Evolutionary conservation across 2,888 invertebrate species (phyloP).

Genomic region (Heliconius ethilla): DNA sequence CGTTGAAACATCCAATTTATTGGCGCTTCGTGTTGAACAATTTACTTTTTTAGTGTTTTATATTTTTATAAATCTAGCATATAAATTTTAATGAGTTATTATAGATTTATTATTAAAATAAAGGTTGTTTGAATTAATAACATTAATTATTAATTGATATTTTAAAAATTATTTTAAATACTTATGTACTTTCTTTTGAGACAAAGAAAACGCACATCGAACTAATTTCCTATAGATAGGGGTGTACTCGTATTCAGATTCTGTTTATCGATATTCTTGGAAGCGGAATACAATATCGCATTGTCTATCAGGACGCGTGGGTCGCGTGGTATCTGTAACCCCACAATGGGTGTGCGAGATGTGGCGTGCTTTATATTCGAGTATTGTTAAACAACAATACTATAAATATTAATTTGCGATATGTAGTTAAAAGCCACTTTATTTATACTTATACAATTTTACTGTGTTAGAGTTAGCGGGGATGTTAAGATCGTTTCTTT

Average conservation of each 20-base stretch:
- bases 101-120: neutral
- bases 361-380: slow-evolving; percentile 13
- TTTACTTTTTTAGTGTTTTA: slow-evolving; percentile 16
- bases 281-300: slow-evolving; percentile 55
- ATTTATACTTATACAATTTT: neutral
- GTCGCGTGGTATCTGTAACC: slow-evolving; percentile 48
- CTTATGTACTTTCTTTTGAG: neutral
- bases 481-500: neutral
- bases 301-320: slow-evolving; percentile 59
- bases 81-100: slow-evolving; percentile 1
- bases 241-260: slow-evolving; percentile 31
- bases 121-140: neutral
- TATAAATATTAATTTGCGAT: slow-evolving; percentile 6
- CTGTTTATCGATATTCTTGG: slow-evolving; percentile 47
- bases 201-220: slow-evolving; percentile 23
- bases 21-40: slow-evolving; percentile 29
- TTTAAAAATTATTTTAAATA: neutral
- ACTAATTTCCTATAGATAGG: slow-evolving; percentile 16
- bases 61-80: neutral
- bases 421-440: neutral
- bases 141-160: neutral
- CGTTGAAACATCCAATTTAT: slow-evolving; percentile 32
- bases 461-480: neutral
- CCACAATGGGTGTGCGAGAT: slow-evolving; percentile 9
- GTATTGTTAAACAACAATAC: slow-evolving; percentile 4